Evolutionary conservation across 2,888 invertebrate genomes (phyloP).

Genomic region (Tipula unca): DNA sequence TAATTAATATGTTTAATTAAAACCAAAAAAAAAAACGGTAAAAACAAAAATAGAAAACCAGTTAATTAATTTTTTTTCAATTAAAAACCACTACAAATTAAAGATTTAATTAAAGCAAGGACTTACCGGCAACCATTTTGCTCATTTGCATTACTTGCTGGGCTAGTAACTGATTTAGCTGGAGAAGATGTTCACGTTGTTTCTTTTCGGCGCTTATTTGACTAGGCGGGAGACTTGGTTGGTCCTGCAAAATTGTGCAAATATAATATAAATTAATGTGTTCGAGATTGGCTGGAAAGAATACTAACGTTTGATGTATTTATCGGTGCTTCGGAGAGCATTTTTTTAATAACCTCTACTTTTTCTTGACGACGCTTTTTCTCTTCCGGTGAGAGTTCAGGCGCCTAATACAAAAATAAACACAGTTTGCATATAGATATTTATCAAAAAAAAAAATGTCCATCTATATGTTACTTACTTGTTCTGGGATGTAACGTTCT

Average conservation of each 20-base stretch:
- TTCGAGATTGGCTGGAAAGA: too few relatives aligned
- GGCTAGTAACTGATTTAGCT: slow-evolving; percentile 85
- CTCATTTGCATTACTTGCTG: slow-evolving; percentile 92
- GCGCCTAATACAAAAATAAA: slow-evolving; percentile 46
- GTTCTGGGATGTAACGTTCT: slow-evolving; percentile 85
- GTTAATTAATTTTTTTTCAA: slow-evolving; percentile 23
- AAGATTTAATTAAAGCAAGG: neutral
- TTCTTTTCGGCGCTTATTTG: slow-evolving; percentile 76
- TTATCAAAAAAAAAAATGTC: neutral
- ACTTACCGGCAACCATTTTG: slow-evolving; percentile 86
- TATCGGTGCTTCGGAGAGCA: slow-evolving; percentile 63
- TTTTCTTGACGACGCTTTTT: slow-evolving; percentile 74
- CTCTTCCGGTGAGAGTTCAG: slow-evolving; percentile 77
- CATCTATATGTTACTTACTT: slow-evolving; percentile 44
- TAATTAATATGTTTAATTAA: neutral
- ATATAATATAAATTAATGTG: neutral
- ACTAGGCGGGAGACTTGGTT: slow-evolving; percentile 50
- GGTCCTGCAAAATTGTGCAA: slow-evolving; percentile 31
- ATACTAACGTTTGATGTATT: slow-evolving; percentile 38
- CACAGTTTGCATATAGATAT: neutral
- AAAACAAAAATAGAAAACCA: slow-evolving; percentile 18
- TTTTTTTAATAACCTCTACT: slow-evolving; percentile 84
- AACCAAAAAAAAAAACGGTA: slow-evolving; percentile 10
- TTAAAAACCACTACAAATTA: slow-evolving; percentile 1
- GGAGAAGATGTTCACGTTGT: slow-evolving; percentile 80